Percentiles rank a stretch among this genome's conserved stretches.
These are phyloP conservation scores for Hydroisotoma schaefferi DNA, from an alignment of 2,888 invertebrate species.

Conservation along the genomic window DNA sequence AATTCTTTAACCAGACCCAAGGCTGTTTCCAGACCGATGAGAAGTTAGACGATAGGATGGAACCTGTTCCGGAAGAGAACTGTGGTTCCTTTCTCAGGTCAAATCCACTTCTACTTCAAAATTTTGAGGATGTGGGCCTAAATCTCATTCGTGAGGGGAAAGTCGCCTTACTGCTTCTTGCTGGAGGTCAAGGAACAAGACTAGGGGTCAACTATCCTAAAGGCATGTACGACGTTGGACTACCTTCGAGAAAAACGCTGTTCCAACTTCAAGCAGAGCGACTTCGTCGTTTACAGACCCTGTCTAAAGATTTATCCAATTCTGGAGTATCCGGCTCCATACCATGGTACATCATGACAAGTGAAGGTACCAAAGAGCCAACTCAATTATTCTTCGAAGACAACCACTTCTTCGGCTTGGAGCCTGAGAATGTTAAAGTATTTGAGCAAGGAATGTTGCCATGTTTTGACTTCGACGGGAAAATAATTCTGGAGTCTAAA, in stretches of 20 bases:
- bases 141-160: slow-evolving; percentile 62
- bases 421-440: slow-evolving; percentile 72
- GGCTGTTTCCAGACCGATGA: slow-evolving; percentile 63
- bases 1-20: slow-evolving; percentile 57
- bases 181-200: slow-evolving; percentile 96
- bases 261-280: slow-evolving; percentile 96
- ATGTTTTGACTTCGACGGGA: slow-evolving; percentile 89
- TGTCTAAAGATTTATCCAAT: slow-evolving; percentile 68
- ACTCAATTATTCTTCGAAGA: slow-evolving; percentile 75
- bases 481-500: slow-evolving; percentile 78
- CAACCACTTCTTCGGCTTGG: slow-evolving; percentile 81
- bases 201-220: slow-evolving; percentile 93
- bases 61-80: slow-evolving; percentile 74
- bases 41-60: slow-evolving; percentile 73
- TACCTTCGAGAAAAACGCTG: slow-evolving; percentile 83
- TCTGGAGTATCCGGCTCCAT: slow-evolving; percentile 52
- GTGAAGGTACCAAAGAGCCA: slow-evolving; percentile 82
- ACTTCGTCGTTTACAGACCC: slow-evolving; percentile 69
- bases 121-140: slow-evolving; percentile 61
- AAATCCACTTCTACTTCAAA: slow-evolving; percentile 59
- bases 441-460: slow-evolving; percentile 93
- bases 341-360: slow-evolving; percentile 91
- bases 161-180: slow-evolving; percentile 85
- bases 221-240: slow-evolving; percentile 90
- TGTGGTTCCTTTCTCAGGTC: slow-evolving; percentile 73